Evolutionary conservation across 2,888 invertebrate genomes (phyloP).

Genomic region (Cantharis flavilabris): DNA sequence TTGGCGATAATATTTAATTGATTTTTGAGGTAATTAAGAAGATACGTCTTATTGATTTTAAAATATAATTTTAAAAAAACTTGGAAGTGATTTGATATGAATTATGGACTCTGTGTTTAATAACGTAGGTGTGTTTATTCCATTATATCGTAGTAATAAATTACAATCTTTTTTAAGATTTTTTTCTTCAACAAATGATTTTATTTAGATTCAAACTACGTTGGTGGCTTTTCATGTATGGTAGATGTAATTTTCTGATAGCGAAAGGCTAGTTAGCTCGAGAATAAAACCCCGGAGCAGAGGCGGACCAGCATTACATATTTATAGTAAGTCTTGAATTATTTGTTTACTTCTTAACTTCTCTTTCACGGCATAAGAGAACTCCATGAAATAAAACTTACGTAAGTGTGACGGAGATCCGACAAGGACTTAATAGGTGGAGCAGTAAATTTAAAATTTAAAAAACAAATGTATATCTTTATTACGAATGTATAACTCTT

Average conservation of each 20-base stretch:
- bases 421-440: too few relatives aligned
- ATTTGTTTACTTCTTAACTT: neutral
- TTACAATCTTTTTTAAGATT: neutral
- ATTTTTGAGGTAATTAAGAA: neutral
- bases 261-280: too few relatives aligned
- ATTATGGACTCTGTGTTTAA: neutral
- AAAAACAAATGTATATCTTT: neutral
- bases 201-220: too few relatives aligned
- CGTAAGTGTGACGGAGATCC: too few relatives aligned
- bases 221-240: too few relatives aligned
- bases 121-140: neutral
- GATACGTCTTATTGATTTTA: neutral
- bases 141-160: neutral
- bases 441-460: neutral
- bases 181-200: too few relatives aligned
- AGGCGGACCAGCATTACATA: too few relatives aligned
- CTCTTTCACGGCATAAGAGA: too few relatives aligned
- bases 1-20: neutral
- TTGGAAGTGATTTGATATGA: neutral
- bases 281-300: too few relatives aligned
- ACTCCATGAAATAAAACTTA: too few relatives aligned
- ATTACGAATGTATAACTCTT: neutral
- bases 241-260: too few relatives aligned
- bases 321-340: neutral
- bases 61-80: neutral